Conservation (phyloP, 2,113 vertebrate genomes). For the Lipophrys pholis region DNA sequence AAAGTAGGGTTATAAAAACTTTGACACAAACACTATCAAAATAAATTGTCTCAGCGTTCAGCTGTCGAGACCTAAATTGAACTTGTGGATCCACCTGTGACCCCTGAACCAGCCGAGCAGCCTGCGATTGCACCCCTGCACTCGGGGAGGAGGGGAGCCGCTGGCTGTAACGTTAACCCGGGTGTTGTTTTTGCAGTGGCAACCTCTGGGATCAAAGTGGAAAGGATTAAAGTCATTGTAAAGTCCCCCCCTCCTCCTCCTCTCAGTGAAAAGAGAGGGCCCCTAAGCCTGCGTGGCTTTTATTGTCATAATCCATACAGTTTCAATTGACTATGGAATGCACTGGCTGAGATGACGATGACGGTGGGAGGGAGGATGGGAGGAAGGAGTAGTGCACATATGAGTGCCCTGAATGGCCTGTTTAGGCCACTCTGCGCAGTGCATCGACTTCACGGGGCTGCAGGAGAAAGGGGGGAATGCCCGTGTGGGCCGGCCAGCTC, state of each 20-base stretch:
- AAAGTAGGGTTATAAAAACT: too few relatives aligned
- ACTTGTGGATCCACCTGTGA: too few relatives aligned
- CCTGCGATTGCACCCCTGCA: too few relatives aligned
- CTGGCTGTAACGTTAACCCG: background rate
- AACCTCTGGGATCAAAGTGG: conserved; percentile 67
- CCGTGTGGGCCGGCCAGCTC: conserved; percentile 12
- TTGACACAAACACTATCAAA: too few relatives aligned
- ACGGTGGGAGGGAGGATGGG: background rate
- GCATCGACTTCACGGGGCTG: too few relatives aligned
- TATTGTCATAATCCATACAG: conserved; percentile 71
- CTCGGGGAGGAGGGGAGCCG: too few relatives aligned
- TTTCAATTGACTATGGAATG: conserved; percentile 73
- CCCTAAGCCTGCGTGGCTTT: conserved; percentile 61
- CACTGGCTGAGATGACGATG: conserved; percentile 37
- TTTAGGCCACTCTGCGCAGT: too few relatives aligned
- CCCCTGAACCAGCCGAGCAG: too few relatives aligned
- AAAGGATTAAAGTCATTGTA: conserved; percentile 65
- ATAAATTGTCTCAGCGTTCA: too few relatives aligned
- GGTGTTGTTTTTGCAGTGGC: conserved; percentile 54
- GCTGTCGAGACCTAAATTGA: too few relatives aligned
- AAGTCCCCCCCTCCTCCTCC: conserved; percentile 49
- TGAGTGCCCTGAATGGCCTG: conserved; percentile 1
- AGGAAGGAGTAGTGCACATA: background rate
- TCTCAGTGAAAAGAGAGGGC: conserved; percentile 39
- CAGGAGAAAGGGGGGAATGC: conserved; percentile 57